Evolutionary conservation across 2,888 invertebrate genomes (phyloP), one percentile per base, ranked within the genome.

Genomic region (Morpho achilles): DNA sequence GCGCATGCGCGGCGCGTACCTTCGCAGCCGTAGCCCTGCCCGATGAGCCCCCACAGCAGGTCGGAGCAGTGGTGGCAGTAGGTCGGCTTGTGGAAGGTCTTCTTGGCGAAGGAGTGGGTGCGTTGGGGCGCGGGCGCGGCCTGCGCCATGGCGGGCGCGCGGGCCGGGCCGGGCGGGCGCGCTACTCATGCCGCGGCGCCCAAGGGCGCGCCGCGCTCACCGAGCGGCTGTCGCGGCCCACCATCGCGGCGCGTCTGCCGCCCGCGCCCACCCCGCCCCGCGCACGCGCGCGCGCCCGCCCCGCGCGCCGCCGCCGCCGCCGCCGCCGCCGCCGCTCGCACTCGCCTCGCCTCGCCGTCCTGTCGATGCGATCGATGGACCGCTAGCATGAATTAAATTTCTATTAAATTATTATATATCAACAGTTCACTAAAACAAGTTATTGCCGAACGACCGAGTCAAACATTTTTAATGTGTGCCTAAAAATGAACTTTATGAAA

Each of bases 51-150:
- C 99, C 99, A 99, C 84, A 99, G 95, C 94, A 99, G 96, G 92
- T 99, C 99, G 90, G 98, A 98, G 94, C 99, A 99, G 93, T 99
- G 98, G 93, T 99, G 99, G 93, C 99, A 99, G 93, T 99, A 99
- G 81, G 98, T 98, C 89, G 99, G 99, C 94, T 99, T 99, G 94
- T 99, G 99, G 94, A 99, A 99, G 92, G 98, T 99, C 94, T 99
- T 99, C 96, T 99, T 99, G 92, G 95, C 95, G 95, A 99, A 99
- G 94, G 96, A 97, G 94, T 99, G 99, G 87, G 92, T 91, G 91
- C 91, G 90, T 88, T 92, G 92, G 84, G 91, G 92, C 92, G 91
- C 92, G 90, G 90, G 92, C 89, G 87, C 88, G 89, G 89, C 89
- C 89, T 88, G 90, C 89, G 89, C 89, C 89, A 87, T 88, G 87